Conservation (phyloP, 2,888 invertebrate genomes). For the Ypsolopha sequella region DNA sequence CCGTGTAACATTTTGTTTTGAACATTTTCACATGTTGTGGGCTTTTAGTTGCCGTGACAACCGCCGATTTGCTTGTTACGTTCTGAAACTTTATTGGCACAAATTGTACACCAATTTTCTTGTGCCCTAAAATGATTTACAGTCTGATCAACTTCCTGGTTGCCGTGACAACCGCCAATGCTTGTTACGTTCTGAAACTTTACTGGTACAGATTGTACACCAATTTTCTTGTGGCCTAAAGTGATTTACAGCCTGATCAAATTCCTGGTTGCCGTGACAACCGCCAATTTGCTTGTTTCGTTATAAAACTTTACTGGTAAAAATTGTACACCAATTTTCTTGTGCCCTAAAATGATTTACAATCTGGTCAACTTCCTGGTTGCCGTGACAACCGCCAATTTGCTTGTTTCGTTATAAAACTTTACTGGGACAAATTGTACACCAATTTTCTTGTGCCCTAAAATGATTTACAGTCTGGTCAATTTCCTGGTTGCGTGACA, state of each 20-base stretch:
- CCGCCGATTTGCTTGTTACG: conserved; percentile 17
- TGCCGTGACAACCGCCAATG: conserved; percentile 27
- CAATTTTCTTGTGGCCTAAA: too few relatives aligned
- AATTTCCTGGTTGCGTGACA: conserved; percentile 29
- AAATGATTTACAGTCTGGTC: too few relatives aligned
- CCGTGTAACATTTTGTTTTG: conserved; percentile 14
- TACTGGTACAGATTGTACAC: too few relatives aligned
- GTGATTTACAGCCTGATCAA: too few relatives aligned
- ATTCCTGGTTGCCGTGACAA: conserved; percentile 29
- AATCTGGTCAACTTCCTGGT: too few relatives aligned
- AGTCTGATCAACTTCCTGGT: too few relatives aligned
- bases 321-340: too few relatives aligned
- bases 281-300: conserved; percentile 17
- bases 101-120: too few relatives aligned
- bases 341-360: too few relatives aligned
- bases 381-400: conserved; percentile 27
- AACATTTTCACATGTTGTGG: conserved; percentile 28
- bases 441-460: too few relatives aligned
- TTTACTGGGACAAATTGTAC: too few relatives aligned
- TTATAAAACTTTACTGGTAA: neutral
- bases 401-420: neutral
- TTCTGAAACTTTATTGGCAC: neutral
- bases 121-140: too few relatives aligned
- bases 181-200: neutral
- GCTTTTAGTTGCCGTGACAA: conserved; percentile 22